Evolutionary conservation across 2,113 vertebrate species (phyloP), one percentile per base, ranked within the genome.

Genomic region (Phrynosoma platyrhinos): DNA sequence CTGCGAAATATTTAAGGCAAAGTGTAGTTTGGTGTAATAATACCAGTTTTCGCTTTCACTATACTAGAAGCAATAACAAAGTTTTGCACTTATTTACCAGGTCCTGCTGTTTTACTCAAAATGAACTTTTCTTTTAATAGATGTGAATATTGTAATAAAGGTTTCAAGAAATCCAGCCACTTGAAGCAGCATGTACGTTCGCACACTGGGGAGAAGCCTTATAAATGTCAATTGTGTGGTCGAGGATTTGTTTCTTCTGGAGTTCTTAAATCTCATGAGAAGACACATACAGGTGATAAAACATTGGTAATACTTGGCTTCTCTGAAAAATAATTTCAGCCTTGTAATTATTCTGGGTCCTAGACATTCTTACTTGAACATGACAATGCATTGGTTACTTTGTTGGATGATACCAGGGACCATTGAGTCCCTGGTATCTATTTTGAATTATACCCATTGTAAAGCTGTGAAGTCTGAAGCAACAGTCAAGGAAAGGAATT

Each of bases 161-260:
- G 98, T 87, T 99, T 99, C 91, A 99, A 99, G 96, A 99, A 99
- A 94, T 99, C 98, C 27, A 99, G 99, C 91, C 99, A 99, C 90
- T 95, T 99, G 94, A 99, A 99, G 94, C 99, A 99, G 91, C 98
- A 99, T 0, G 97, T 99, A 20, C 98, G 99, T 58, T 99, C 99
- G 0, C 99, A 99, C 95, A 99, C 99, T 0, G 99, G 99, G 18
- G 99, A 99, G 96, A 99, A 98, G 93, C 99, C 99, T 23, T 99
- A 97, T 85, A 97, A 98, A 90, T 99, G 99, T 95, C 97, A 97
- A 10, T 96, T 98, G 82, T 99, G 99, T 85, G 98, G 98, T 20
- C 97, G 99, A 52, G 97, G 98, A 89, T 99, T 99, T 83, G 98
- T 99, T 42, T 99, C 99, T 9, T 98, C 98, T 0, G 99, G 99